These are phyloP conservation scores for Germaria angustata DNA, from an alignment of 2,888 invertebrate species.

Conservation along the genomic window DNA sequence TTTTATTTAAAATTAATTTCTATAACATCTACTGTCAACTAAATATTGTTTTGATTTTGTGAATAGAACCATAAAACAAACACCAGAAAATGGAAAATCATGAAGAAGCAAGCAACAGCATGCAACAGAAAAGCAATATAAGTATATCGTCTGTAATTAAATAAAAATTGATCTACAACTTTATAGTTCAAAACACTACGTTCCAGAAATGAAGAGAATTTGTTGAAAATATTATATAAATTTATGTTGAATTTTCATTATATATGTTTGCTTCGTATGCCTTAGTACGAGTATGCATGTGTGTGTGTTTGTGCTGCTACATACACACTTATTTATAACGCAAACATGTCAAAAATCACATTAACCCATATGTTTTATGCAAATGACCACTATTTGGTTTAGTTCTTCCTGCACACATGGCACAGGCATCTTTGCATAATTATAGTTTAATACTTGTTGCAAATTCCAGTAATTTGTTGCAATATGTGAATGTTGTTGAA, in stretches of 20 bases:
- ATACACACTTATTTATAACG: background rate
- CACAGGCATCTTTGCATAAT: background rate
- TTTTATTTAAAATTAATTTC: constrained; percentile 10
- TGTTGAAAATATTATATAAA: constrained; percentile 4
- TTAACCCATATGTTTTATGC: constrained; percentile 30
- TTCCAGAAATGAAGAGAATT: background rate
- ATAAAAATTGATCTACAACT: background rate
- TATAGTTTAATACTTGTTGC: constrained; percentile 4
- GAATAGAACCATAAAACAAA: background rate
- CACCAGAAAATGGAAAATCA: background rate
- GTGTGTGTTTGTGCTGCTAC: background rate
- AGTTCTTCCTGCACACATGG: background rate
- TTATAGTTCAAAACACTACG: background rate
- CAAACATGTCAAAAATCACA: constrained; percentile 32
- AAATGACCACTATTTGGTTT: constrained; percentile 8
- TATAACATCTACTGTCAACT: background rate
- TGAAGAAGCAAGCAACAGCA: background rate
- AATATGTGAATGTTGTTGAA: background rate
- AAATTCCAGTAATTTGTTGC: background rate
- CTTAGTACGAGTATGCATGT: background rate
- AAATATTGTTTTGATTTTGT: constrained; percentile 23
- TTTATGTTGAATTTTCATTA: background rate
- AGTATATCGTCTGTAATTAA: constrained; percentile 4
- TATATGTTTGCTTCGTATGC: background rate
- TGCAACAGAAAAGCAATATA: background rate